Evolutionary conservation across 2,888 invertebrate genomes (phyloP), one percentile per base, ranked within the genome.

Genomic region (Leucoma salicis): DNA sequence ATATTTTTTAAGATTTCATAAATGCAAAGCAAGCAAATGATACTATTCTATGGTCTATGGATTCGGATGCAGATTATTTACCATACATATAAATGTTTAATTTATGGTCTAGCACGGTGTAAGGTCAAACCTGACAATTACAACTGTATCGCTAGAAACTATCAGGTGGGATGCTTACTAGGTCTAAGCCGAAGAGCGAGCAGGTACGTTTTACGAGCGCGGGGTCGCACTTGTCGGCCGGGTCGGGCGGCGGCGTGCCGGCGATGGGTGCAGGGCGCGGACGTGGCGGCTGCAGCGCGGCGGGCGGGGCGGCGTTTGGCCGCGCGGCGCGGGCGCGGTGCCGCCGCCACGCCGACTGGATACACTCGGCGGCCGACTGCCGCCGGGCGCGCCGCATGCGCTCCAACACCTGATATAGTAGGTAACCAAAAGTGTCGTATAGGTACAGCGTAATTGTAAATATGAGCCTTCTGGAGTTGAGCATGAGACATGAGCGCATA

Each of bases 131-230:
- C n/a, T n/a, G n/a, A n/a, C n/a, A n/a, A n/a, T n/a, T n/a, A n/a
- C n/a, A n/a, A n/a, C n/a, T n/a, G n/a, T n/a, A n/a, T n/a, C n/a
- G n/a, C n/a, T n/a, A n/a, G n/a, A n/a, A n/a, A n/a, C n/a, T n/a
- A n/a, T n/a, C n/a, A n/a, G n/a, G n/a, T 15, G 15, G 0, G 7
- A 2, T 3, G 25, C 90, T 90, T 76, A 95, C 95, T 90, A 97
- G 90, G 84, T 97, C 97, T 43, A 97, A 91, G 7, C 97, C 97
- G 75, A 97, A 97, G 34, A 97, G 91, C 49, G 94, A 95, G 80
- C 97, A 97, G 14, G 97, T 97, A 72, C 96, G 95, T 76, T 96
- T 96, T 61, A 97, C 96, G 73, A 96, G 94, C 80, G 95, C 95
- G 42, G 94, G 94, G 84, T 97, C 97, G 81, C 96, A 96, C 86